A percentile compares a stretch with the other conserved stretches of the same genome.
phyloP scores from a whole-genome alignment of 2,888 invertebrate species.

The Conops quadrifasciatus region DNA sequence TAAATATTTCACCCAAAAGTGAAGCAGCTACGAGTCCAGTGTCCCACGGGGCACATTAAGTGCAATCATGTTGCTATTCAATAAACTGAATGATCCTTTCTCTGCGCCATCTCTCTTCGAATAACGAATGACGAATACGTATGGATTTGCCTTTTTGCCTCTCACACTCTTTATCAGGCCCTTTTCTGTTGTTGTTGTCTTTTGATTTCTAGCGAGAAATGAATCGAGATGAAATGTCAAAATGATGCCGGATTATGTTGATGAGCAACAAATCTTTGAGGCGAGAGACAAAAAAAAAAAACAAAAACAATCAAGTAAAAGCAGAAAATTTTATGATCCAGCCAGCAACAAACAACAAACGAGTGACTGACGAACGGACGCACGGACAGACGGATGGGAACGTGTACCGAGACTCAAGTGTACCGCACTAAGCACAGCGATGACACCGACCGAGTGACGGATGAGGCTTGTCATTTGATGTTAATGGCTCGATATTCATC shows the following conservation, averaged over 20 bases:
- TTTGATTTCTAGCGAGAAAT: conserved; percentile 33
- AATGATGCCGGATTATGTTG: conserved; percentile 46
- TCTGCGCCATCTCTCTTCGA: background rate
- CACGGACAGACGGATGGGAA: conserved; percentile 23
- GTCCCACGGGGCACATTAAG: conserved; percentile 30
- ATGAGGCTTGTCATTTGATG: conserved; percentile 64
- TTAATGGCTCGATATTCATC: conserved; percentile 66
- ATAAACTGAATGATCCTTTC: conserved; percentile 37
- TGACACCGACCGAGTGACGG: conserved; percentile 62
- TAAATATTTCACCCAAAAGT: conserved; percentile 27
- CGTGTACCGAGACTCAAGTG: background rate
- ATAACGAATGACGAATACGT: conserved; percentile 27
- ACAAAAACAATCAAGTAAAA: too few species aligned
- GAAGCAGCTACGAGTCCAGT: conserved; percentile 20
- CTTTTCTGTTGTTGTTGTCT: conserved; percentile 22
- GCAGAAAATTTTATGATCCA: too few species aligned
- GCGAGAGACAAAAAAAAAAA: conserved; percentile 16
- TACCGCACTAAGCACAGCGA: conserved; percentile 24
- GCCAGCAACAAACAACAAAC: conserved; percentile 31
- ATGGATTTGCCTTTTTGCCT: too few species aligned
- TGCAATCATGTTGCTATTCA: conserved; percentile 38
- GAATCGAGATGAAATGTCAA: conserved; percentile 46
- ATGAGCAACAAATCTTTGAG: conserved; percentile 52
- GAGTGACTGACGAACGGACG: conserved; percentile 25
- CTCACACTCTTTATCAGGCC: background rate